Percentiles rank a stretch among this genome's conserved stretches.
Conservation (phyloP, 2,888 invertebrate genomes). For the Drosophila mulleri region DNA sequence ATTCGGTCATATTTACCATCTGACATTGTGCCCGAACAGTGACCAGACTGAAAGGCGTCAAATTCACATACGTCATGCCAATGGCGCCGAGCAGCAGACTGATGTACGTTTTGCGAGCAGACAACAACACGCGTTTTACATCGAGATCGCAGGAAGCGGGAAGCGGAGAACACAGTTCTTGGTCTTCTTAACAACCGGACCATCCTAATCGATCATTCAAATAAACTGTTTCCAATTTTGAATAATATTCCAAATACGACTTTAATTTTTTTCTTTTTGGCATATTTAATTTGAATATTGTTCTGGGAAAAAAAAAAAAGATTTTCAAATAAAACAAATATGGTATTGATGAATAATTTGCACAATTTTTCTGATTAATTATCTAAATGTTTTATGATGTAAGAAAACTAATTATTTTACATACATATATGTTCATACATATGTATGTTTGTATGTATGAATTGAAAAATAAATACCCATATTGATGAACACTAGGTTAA, state of each 20-base stretch:
- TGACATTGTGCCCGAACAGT: conserved; percentile 58
- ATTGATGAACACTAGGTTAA: too few species aligned
- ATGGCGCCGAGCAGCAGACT: background rate
- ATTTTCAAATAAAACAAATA: background rate
- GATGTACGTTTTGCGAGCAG: background rate
- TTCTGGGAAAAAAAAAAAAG: too few species aligned
- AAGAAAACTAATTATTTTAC: too few species aligned
- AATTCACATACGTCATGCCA: conserved; percentile 19
- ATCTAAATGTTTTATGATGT: too few species aligned
- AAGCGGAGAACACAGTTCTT: background rate
- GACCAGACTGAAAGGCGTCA: conserved; percentile 33
- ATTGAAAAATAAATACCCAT: too few species aligned
- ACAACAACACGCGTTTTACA: background rate
- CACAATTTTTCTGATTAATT: too few species aligned
- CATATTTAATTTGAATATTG: background rate
- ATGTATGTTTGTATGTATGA: too few species aligned
- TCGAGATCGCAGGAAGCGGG: background rate
- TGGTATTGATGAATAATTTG: too few species aligned
- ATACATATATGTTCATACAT: too few species aligned
- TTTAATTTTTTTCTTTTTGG: background rate
- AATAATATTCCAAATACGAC: conserved; percentile 10
- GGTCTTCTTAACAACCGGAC: background rate
- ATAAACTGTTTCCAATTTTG: conserved; percentile 24
- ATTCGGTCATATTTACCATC: conserved; percentile 46
- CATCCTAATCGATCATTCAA: conserved; percentile 20